Percentiles rank a stretch among this genome's conserved stretches.
Evolutionary conservation across 1,140 invertebrate genomes (phyloP).

Genomic region (Heterodera carotae): DNA sequence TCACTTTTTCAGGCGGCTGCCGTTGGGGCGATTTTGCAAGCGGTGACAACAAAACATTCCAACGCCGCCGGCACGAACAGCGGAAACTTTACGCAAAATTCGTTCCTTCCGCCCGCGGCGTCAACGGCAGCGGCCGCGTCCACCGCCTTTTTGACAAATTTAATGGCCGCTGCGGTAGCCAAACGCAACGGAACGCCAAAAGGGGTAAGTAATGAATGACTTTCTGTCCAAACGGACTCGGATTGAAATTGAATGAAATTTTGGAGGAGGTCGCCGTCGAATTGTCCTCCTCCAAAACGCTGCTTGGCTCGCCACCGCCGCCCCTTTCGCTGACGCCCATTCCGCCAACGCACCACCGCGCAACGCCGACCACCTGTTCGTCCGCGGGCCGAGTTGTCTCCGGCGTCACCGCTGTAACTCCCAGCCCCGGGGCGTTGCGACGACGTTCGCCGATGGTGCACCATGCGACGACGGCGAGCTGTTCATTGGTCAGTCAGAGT

Average conservation of each 20-base stretch:
- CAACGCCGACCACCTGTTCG: slow-evolving; percentile 19
- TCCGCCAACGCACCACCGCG: neutral
- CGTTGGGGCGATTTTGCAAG: slow-evolving; percentile 9
- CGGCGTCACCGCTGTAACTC: slow-evolving; percentile 23
- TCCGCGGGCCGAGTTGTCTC: slow-evolving; percentile 13
- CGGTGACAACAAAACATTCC: neutral
- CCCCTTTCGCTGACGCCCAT: slow-evolving; percentile 12
- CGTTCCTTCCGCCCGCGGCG: neutral
- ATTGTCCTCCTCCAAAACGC: slow-evolving; percentile 15
- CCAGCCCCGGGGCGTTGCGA: slow-evolving; percentile 29
- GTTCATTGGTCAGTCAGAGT: neutral
- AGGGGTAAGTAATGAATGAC: neutral
- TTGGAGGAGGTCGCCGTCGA: neutral
- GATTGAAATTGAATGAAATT: too few relatives aligned
- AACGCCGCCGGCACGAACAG: neutral
- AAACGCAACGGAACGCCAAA: slow-evolving; percentile 16
- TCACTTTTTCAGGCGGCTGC: slow-evolving; percentile 22
- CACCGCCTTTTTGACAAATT: slow-evolving; percentile 37
- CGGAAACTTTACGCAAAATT: slow-evolving; percentile 11
- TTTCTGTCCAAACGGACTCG: too few relatives aligned
- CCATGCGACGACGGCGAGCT: slow-evolving; percentile 24
- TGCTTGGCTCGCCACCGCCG: slow-evolving; percentile 29
- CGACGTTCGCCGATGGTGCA: slow-evolving; percentile 12
- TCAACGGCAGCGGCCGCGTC: slow-evolving; percentile 33
- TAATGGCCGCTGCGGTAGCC: slow-evolving; percentile 28